Evolutionary conservation across 2,888 invertebrate species (phyloP).

Genomic region (Brachylomia viminalis): DNA sequence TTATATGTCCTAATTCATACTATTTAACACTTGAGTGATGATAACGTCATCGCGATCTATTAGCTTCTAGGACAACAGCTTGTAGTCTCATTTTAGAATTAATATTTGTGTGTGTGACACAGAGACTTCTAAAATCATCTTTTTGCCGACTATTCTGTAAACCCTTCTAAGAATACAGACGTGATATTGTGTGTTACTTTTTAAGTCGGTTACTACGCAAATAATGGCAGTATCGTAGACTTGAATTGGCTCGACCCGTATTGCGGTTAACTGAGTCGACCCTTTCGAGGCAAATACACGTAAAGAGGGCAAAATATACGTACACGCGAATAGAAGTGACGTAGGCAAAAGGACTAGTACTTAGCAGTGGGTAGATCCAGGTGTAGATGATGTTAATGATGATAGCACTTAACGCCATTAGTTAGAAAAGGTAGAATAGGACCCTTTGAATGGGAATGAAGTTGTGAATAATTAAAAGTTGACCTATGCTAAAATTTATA

Average conservation of each 20-base stretch:
- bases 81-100: too few species aligned
- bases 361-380: constrained; percentile 36
- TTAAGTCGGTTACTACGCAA: constrained; percentile 36
- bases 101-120: not conserved
- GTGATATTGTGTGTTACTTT: constrained; percentile 21
- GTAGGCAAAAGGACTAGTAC: constrained; percentile 27
- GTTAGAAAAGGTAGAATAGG: constrained; percentile 42
- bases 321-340: constrained; percentile 22
- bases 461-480: constrained; percentile 34
- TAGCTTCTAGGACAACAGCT: not conserved
- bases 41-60: too few species aligned
- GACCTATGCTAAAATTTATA: constrained; percentile 5
- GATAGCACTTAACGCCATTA: constrained; percentile 50
- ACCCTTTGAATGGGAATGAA: constrained; percentile 32
- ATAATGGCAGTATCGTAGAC: constrained; percentile 37
- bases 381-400: constrained; percentile 50
- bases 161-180: not conserved
- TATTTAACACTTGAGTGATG: too few species aligned
- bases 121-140: not conserved
- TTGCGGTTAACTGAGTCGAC: constrained; percentile 51
- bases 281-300: constrained; percentile 38
- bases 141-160: not conserved
- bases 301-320: constrained; percentile 42
- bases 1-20: not conserved
- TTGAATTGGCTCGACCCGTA: constrained; percentile 48